A percentile compares a stretch with the other conserved stretches of the same genome.
These are phyloP conservation scores for Schizopygopsis pylzovi DNA, from an alignment of 2,797 vertebrate species.

Conservation along the genomic window DNA sequence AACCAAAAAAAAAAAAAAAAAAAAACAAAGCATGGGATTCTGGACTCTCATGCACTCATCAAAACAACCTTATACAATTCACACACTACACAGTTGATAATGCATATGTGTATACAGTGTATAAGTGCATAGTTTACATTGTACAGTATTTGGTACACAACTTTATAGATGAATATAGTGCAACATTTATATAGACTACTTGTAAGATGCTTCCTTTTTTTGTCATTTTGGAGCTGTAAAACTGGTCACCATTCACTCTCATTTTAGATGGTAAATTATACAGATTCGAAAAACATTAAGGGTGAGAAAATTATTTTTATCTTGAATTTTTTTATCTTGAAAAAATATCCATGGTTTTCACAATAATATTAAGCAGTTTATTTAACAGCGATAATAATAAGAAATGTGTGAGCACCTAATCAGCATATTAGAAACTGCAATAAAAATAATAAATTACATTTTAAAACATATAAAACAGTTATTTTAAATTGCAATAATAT, in stretches of 20 bases:
- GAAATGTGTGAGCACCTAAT: not conserved
- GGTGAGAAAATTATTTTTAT: not conserved
- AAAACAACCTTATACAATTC: not conserved
- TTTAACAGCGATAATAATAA: not conserved
- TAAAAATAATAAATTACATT: no score
- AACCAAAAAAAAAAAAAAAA: not conserved
- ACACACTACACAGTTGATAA: not conserved
- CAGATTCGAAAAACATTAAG: not conserved
- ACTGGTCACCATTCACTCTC: not conserved
- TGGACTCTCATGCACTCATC: not conserved
- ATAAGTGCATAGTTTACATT: not conserved
- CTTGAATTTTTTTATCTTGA: no score
- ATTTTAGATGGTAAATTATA: not conserved
- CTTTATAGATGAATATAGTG: not conserved
- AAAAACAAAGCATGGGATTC: not conserved
- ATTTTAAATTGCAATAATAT: not conserved
- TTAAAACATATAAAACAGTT: not conserved
- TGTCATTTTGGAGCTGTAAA: not conserved
- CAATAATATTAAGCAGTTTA: not conserved
- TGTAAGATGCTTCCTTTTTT: not conserved
- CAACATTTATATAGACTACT: not conserved
- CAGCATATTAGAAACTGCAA: not conserved
- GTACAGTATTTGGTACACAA: not conserved
- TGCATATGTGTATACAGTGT: no score
- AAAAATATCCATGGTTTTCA: not conserved